These are phyloP conservation scores for Tachyglossus aculeatus DNA, from an alignment of 2,797 vertebrate genomes.

Conservation along the genomic window DNA sequence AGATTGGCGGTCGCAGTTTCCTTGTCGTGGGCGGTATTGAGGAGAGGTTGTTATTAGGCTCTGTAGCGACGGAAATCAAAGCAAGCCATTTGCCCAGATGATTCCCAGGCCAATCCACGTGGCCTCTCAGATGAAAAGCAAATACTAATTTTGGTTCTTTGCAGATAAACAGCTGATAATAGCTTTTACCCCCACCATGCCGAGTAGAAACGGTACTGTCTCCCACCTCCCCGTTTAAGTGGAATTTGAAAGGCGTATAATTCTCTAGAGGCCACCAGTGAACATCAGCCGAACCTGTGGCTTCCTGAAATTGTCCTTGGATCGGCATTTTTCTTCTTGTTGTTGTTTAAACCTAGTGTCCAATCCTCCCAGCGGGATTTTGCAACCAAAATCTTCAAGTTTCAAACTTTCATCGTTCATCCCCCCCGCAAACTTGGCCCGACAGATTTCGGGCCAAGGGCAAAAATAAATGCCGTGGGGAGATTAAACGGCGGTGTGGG, in stretches of 20 bases:
- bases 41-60: not conserved
- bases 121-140: not conserved
- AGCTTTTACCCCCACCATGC: not conserved
- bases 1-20: not conserved
- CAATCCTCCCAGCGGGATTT: no score
- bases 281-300: constrained; percentile 42
- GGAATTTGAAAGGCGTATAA: constrained; percentile 35
- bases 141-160: not conserved
- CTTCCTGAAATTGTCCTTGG: constrained; percentile 27
- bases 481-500: not conserved
- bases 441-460: no score
- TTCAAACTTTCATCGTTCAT: no score
- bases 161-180: not conserved
- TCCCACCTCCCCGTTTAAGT: constrained; percentile 8
- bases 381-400: no score
- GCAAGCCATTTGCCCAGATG: not conserved
- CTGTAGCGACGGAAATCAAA: not conserved
- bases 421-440: no score
- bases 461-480: no score
- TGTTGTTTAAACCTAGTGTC: not conserved
- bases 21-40: not conserved
- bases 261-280: constrained; percentile 48
- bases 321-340: constrained; percentile 7
- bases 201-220: not conserved
- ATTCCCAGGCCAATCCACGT: not conserved